Evolutionary conservation across 2,797 vertebrate genomes (phyloP).

Genomic region (Esox masquinongy): DNA sequence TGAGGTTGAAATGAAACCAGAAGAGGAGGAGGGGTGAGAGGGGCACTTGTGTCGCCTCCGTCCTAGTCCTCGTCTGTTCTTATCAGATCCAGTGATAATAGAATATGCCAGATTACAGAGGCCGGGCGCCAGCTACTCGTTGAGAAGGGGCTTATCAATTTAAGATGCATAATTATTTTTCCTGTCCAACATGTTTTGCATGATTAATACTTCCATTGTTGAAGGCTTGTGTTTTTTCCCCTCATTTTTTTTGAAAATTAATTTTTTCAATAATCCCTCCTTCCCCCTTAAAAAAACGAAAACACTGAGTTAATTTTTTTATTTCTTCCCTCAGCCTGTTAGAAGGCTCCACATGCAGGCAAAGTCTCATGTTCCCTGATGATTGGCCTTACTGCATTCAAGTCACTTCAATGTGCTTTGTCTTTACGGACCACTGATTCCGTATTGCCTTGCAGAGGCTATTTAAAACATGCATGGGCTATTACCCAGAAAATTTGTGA

Average conservation of each 20-base stretch:
- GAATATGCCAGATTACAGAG: conserved; percentile 47
- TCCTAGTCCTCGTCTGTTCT: neutral
- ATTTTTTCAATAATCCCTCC: neutral
- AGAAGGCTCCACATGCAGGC: neutral
- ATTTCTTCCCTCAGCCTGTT: neutral
- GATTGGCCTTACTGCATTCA: neutral
- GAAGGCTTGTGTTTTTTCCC: conserved; percentile 14
- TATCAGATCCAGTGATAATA: conserved; percentile 52
- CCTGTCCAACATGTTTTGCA: conserved; percentile 45
- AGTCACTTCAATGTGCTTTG: neutral
- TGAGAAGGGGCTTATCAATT: conserved; percentile 50
- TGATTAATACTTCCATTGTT: conserved; percentile 46
- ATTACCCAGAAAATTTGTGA: neutral
- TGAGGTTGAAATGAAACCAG: neutral
- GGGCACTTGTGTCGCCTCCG: neutral
- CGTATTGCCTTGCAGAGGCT: neutral
- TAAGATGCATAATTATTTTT: conserved; percentile 47
- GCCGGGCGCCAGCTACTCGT: conserved; percentile 39
- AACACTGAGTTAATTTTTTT: neutral
- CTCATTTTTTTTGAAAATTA: neutral
- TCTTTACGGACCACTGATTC: neutral
- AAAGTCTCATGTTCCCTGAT: neutral
- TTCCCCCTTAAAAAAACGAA: too few species aligned
- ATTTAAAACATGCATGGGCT: neutral
- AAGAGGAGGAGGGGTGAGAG: neutral